Conservation (phyloP, 1,140 invertebrate species). For the Parapsyche elsis region DNA sequence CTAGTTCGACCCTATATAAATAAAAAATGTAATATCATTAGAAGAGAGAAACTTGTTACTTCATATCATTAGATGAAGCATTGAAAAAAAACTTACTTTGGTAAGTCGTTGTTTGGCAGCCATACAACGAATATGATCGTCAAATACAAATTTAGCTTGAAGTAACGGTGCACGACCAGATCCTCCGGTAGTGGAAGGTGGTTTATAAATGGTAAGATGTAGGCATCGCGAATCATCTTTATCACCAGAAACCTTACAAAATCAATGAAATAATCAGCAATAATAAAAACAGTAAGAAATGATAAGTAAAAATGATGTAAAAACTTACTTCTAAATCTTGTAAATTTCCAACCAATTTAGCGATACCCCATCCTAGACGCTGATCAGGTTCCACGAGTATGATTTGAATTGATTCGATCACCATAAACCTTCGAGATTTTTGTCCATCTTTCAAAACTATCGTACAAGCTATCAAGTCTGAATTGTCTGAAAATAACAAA, state of each 20-base stretch:
- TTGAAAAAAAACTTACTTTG: slow-evolving; percentile 70
- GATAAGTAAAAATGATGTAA: neutral
- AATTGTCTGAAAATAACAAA: slow-evolving; percentile 86
- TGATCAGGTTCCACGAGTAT: slow-evolving; percentile 97
- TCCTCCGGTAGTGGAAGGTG: slow-evolving; percentile 69
- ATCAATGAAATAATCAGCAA: neutral
- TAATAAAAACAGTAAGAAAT: neutral
- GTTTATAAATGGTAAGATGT: slow-evolving; percentile 93
- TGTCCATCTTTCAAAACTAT: slow-evolving; percentile 90
- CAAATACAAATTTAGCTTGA: slow-evolving; percentile 95
- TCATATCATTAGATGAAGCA: neutral
- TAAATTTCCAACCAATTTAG: slow-evolving; percentile 90
- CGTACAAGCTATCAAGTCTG: slow-evolving; percentile 95
- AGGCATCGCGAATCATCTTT: slow-evolving; percentile 97
- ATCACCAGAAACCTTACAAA: slow-evolving; percentile 77
- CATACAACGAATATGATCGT: slow-evolving; percentile 99
- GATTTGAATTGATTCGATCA: slow-evolving; percentile 93
- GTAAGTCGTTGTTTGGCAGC: slow-evolving; percentile 87
- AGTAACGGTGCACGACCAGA: slow-evolving; percentile 81
- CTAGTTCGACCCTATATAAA: slow-evolving; percentile 86
- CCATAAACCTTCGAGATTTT: slow-evolving; percentile 91
- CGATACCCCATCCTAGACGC: slow-evolving; percentile 95
- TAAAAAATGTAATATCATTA: too few species aligned
- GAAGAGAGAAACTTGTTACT: too few species aligned
- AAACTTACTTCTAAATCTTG: slow-evolving; percentile 80